These are phyloP conservation scores for Spodoptera exigua DNA, from an alignment of 2,888 invertebrate genomes.

Conservation along the genomic window DNA sequence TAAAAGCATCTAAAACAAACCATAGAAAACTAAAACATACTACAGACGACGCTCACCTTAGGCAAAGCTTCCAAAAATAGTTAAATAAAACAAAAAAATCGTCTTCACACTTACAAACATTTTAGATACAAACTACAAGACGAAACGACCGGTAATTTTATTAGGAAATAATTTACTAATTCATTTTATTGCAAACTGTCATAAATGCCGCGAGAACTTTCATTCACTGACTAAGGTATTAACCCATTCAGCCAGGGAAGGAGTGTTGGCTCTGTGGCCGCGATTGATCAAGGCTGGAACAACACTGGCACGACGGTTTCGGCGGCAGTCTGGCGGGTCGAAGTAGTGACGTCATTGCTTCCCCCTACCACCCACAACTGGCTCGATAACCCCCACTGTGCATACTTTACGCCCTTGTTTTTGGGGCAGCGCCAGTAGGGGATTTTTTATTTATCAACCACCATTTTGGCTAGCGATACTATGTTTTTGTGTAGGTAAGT, in stretches of 20 bases:
- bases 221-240: conserved; percentile 55
- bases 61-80: conserved; percentile 67
- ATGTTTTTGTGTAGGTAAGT: conserved; percentile 38
- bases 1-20: conserved; percentile 43
- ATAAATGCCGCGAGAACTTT: conserved; percentile 35
- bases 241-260: conserved; percentile 59
- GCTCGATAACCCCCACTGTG: conserved; percentile 71
- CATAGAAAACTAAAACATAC: conserved; percentile 48
- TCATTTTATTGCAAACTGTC: conserved; percentile 43
- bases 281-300: conserved; percentile 77
- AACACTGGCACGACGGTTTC: conserved; percentile 69
- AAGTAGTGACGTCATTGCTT: conserved; percentile 80
- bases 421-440: conserved; percentile 71
- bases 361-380: conserved; percentile 62
- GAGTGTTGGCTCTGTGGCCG: conserved; percentile 60
- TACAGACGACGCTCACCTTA: conserved; percentile 61
- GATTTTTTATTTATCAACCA: conserved; percentile 68
- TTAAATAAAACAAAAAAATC: conserved; percentile 57
- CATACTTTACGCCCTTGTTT: conserved; percentile 81
- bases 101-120: conserved; percentile 62
- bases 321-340: conserved; percentile 81
- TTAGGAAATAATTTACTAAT: conserved; percentile 4
- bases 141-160: conserved; percentile 39
- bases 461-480: conserved; percentile 47
- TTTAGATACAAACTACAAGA: conserved; percentile 58